phyloP scores from a whole-genome alignment of 2,113 vertebrate species.

The Spheniscus mendiculus region DNA sequence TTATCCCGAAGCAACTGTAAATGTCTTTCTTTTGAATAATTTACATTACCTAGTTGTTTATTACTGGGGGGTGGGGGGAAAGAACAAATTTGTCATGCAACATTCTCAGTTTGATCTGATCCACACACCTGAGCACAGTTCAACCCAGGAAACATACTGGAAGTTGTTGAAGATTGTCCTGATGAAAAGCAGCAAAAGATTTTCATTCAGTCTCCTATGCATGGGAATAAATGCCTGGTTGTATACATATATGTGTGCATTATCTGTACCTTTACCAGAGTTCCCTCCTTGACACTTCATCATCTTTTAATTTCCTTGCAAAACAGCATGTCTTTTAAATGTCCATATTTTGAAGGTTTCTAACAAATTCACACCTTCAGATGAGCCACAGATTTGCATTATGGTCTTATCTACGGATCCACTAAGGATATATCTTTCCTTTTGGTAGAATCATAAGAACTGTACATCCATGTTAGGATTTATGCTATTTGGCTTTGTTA shows the following conservation, averaged over 20 bases:
- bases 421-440: background rate
- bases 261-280: background rate
- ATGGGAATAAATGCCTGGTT: background rate
- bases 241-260: background rate
- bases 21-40: background rate
- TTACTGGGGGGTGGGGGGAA: rapidly evolving
- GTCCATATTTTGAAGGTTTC: background rate
- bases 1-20: background rate
- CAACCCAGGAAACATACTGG: background rate
- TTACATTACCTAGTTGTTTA: background rate
- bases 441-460: background rate
- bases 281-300: background rate
- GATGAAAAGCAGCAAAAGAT: background rate
- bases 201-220: background rate
- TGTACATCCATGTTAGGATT: background rate
- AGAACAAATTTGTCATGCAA: background rate
- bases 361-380: background rate
- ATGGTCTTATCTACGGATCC: background rate
- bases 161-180: background rate
- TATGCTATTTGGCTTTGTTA: background rate
- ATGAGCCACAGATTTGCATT: background rate
- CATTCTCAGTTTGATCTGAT: background rate
- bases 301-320: background rate
- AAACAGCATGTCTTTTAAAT: background rate
- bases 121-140: background rate